Percentiles rank a stretch among this genome's conserved stretches.
Evolutionary conservation across 2,113 vertebrate genomes (phyloP).

Genomic region (Erinaceus europaeus): DNA sequence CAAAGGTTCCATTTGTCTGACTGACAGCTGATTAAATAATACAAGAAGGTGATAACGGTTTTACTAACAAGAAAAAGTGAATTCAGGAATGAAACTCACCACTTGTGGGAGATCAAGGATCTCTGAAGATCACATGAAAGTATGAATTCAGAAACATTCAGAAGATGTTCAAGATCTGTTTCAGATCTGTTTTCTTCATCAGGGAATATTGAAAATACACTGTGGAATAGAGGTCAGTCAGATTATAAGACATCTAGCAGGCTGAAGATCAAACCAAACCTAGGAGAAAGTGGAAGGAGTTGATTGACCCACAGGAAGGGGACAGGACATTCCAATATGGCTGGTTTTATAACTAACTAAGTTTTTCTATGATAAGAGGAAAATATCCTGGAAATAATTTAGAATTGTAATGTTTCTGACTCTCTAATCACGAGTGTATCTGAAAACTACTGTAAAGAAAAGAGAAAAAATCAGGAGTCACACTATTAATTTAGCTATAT

Average conservation of each 20-base stretch:
- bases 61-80: neutral
- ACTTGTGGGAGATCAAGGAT: neutral
- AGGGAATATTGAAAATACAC: neutral
- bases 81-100: neutral
- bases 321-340: neutral
- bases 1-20: neutral
- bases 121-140: neutral
- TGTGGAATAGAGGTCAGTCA: neutral
- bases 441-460: neutral
- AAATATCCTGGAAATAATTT: neutral
- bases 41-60: neutral
- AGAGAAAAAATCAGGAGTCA: neutral
- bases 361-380: neutral
- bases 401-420: neutral
- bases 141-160: neutral
- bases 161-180: neutral
- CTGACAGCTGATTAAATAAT: neutral
- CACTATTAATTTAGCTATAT: neutral
- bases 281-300: neutral
- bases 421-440: neutral
- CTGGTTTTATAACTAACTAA: neutral
- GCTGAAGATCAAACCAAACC: neutral
- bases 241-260: neutral
- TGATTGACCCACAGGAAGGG: neutral
- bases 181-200: neutral